Conservation (phyloP, 2,113 vertebrate genomes). For the Numenius arquata region DNA sequence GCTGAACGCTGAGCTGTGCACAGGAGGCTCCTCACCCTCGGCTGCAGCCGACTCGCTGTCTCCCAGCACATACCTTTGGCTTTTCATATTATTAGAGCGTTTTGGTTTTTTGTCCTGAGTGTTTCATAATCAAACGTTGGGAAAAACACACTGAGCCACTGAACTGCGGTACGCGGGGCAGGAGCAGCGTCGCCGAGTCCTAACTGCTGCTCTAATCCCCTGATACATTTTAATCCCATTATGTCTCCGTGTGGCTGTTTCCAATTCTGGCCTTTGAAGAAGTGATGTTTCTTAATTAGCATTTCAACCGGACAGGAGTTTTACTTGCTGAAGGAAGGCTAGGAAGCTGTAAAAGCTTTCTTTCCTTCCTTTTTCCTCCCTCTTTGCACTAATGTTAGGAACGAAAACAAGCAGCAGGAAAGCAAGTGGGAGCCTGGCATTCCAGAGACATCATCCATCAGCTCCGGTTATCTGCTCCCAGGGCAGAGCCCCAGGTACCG, state of each 20-base stretch:
- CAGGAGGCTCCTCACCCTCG: not conserved
- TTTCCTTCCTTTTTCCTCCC: not conserved
- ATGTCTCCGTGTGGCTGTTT: slow-evolving; percentile 42
- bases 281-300: slow-evolving; percentile 57
- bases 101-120: not conserved
- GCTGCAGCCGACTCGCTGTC: accelerated
- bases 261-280: slow-evolving; percentile 37
- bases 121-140: not conserved
- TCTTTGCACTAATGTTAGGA: accelerated
- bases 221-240: slow-evolving; percentile 47
- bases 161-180: accelerated
- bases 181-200: not conserved
- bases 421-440: not conserved
- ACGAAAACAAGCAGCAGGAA: not conserved
- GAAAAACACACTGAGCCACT: accelerated
- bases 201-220: not conserved
- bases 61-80: accelerated
- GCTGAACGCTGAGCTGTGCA: not conserved
- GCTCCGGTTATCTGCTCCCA: accelerated
- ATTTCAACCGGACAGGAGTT: not conserved
- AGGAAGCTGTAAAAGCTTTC: not conserved
- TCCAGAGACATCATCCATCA: not conserved
- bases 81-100: accelerated
- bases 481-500: not conserved
- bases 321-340: not conserved